phyloP scores from a whole-genome alignment of 1,140 invertebrate species.

The Aphelinus certus region DNA sequence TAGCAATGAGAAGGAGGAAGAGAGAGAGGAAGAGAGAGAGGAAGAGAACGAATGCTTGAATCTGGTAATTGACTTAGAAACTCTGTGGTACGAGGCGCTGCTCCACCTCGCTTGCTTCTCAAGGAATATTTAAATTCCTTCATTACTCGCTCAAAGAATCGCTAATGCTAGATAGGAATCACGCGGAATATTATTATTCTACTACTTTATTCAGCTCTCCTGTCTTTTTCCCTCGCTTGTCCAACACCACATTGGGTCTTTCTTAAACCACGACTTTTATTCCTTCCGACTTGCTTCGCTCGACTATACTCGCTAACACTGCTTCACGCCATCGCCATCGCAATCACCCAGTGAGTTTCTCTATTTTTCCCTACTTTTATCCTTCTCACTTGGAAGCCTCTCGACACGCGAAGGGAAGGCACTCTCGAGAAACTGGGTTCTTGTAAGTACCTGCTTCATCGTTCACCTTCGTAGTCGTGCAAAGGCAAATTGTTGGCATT shows the following conservation, averaged over 20 bases:
- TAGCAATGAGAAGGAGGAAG: constrained; percentile 1
- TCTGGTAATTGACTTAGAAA: constrained; percentile 62
- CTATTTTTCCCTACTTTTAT: constrained; percentile 38
- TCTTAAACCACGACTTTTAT: constrained; percentile 33
- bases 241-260: constrained; percentile 9
- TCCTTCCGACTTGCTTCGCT: background rate
- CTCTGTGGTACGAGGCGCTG: constrained; percentile 45
- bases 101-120: constrained; percentile 20
- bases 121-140: constrained; percentile 63
- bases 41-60: constrained; percentile 50
- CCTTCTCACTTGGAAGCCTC: constrained; percentile 41
- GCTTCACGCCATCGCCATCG: constrained; percentile 1
- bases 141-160: constrained; percentile 61
- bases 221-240: constrained; percentile 7
- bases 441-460: constrained; percentile 57
- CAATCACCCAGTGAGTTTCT: constrained; percentile 30
- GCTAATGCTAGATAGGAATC: constrained; percentile 57
- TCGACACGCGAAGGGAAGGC: constrained; percentile 38
- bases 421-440: constrained; percentile 57
- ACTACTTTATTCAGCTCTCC: constrained; percentile 51
- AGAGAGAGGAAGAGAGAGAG: background rate
- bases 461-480: constrained; percentile 55
- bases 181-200: constrained; percentile 58
- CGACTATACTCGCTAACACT: too few relatives aligned
- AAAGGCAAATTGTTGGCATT: constrained; percentile 61